Percentiles rank a stretch among this genome's conserved stretches.
phyloP scores from a whole-genome alignment of 2,113 vertebrate genomes.

The Pardalotus punctatus region DNA sequence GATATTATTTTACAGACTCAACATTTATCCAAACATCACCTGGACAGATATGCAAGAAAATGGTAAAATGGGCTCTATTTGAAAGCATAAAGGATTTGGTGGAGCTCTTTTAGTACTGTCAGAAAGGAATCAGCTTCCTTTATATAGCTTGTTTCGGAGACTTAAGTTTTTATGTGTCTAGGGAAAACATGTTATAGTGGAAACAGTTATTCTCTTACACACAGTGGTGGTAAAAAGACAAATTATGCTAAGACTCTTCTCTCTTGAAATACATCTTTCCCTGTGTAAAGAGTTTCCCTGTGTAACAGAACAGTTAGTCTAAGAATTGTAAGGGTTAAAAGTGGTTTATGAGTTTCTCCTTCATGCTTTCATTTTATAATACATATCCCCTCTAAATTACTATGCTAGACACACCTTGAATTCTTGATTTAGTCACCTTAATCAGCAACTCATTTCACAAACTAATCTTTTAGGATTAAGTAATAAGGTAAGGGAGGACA shows the following conservation, averaged over 20 bases:
- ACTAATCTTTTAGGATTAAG: background rate
- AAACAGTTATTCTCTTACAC: background rate
- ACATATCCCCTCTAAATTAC: background rate
- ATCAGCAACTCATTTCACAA: background rate
- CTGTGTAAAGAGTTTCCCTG: too few relatives aligned
- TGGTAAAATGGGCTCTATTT: background rate
- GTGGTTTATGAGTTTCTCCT: background rate
- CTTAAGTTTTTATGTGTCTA: background rate
- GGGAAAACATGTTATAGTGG: background rate
- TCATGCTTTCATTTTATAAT: background rate
- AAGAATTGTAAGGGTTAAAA: background rate
- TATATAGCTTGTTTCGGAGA: background rate
- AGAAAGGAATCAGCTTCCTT: background rate
- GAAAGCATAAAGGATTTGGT: background rate
- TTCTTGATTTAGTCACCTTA: background rate
- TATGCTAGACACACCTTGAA: background rate
- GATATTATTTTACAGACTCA: background rate
- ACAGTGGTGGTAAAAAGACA: background rate
- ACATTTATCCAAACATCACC: background rate
- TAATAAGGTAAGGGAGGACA: background rate
- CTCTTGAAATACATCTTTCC: background rate
- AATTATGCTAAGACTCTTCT: background rate
- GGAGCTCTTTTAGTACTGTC: background rate
- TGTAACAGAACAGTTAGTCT: background rate
- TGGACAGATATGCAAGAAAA: background rate